phyloP scores from a whole-genome alignment of 2,888 invertebrate species.

The Nomada fabriciana region DNA sequence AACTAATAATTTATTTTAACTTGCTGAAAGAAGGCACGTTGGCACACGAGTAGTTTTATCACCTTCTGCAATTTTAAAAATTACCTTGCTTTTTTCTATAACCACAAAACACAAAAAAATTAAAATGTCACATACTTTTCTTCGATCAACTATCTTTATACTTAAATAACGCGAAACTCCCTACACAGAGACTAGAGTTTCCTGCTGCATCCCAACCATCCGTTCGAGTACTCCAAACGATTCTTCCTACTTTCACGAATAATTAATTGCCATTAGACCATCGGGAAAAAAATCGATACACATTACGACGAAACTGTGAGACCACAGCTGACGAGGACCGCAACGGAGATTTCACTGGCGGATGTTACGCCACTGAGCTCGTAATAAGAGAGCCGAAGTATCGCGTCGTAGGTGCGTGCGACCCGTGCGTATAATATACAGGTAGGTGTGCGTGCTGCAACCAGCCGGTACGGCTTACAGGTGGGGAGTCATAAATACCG shows the following conservation, averaged over 20 bases:
- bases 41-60: not conserved
- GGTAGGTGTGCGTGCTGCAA: conserved; percentile 46
- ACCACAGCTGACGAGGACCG: conserved; percentile 21
- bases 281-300: conserved; percentile 6
- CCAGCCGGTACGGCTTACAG: conserved; percentile 31
- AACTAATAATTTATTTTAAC: not conserved
- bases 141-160: not conserved
- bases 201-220: not conserved
- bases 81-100: conserved; percentile 1
- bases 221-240: not conserved
- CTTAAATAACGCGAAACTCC: not conserved
- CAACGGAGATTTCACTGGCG: not conserved
- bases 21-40: not conserved
- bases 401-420: conserved; percentile 42
- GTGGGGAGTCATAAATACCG: conserved; percentile 75
- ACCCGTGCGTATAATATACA: conserved; percentile 27
- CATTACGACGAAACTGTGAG: conserved; percentile 26
- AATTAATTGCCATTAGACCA: conserved; percentile 40
- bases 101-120: not conserved
- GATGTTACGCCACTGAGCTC: conserved; percentile 25
- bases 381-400: not conserved
- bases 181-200: not conserved
- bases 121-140: not conserved
- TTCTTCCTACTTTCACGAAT: not conserved
- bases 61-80: not conserved